phyloP scores from a whole-genome alignment of 2,113 vertebrate species.

The Lepus americanus region DNA sequence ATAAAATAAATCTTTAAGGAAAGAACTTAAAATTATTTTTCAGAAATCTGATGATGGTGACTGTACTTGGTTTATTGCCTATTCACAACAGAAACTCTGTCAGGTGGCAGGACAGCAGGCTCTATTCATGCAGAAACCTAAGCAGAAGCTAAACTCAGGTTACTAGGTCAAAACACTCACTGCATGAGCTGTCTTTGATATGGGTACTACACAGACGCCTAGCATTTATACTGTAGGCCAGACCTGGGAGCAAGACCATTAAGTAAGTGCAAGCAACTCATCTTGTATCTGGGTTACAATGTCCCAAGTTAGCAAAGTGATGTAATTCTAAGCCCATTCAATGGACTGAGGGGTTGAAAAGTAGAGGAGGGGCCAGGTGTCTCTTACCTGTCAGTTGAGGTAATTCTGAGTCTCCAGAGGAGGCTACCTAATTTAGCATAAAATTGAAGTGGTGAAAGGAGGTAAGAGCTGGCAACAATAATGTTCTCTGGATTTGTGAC shows the following conservation, averaged over 20 bases:
- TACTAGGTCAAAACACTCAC: neutral
- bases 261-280: neutral
- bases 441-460: neutral
- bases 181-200: slow-evolving; percentile 48
- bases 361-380: neutral
- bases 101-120: neutral
- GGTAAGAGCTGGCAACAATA: neutral
- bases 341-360: neutral
- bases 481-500: neutral
- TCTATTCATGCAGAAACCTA: neutral
- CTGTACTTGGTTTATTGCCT: neutral
- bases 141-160: neutral
- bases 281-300: neutral
- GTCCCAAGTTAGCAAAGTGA: neutral
- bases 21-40: neutral
- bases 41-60: neutral
- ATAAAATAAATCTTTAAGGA: neutral
- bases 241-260: neutral
- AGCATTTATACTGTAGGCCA: neutral
- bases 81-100: neutral
- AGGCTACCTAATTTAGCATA: neutral
- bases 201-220: neutral
- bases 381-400: neutral
- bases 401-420: neutral
- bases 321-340: neutral